Evolutionary conservation across 2,888 invertebrate genomes (phyloP).

Genomic region (Phytoseiulus persimilis): DNA sequence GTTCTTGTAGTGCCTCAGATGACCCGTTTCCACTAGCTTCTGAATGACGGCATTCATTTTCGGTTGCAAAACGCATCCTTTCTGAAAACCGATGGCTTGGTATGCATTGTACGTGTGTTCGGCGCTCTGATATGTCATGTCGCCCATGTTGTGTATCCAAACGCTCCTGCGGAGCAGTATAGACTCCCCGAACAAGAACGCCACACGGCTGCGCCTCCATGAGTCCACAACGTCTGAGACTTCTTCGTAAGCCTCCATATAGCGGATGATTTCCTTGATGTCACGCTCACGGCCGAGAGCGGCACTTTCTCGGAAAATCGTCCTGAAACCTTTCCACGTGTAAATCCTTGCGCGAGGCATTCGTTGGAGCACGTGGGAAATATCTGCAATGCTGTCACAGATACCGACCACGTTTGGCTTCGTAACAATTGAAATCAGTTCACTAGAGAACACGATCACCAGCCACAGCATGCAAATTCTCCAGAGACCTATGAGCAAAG

Average conservation of each 20-base stretch:
- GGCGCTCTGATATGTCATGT: neutral
- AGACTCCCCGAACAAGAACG: constrained; percentile 6
- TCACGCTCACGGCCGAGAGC: neutral
- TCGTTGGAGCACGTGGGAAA: neutral
- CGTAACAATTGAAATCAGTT: constrained; percentile 15
- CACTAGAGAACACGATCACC: constrained; percentile 14
- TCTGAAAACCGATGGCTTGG: constrained; percentile 12
- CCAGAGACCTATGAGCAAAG: neutral
- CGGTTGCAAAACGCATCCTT: constrained; percentile 9
- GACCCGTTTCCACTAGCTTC: neutral
- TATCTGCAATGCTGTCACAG: neutral
- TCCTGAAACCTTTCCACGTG: neutral
- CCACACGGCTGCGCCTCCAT: neutral
- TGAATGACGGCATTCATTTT: neutral
- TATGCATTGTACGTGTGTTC: constrained; percentile 26
- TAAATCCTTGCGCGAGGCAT: neutral
- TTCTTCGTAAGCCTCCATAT: neutral
- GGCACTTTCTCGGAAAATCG: neutral
- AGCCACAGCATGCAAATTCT: neutral
- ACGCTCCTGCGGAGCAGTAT: neutral
- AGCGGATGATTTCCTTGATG: neutral
- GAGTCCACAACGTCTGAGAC: neutral
- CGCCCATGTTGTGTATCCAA: neutral
- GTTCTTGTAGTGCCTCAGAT: neutral
- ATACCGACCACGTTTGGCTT: neutral